Evolutionary conservation across 2,797 vertebrate species (phyloP), one percentile per base, ranked within the genome.

Genomic region (Leptoclinus maculatus): DNA sequence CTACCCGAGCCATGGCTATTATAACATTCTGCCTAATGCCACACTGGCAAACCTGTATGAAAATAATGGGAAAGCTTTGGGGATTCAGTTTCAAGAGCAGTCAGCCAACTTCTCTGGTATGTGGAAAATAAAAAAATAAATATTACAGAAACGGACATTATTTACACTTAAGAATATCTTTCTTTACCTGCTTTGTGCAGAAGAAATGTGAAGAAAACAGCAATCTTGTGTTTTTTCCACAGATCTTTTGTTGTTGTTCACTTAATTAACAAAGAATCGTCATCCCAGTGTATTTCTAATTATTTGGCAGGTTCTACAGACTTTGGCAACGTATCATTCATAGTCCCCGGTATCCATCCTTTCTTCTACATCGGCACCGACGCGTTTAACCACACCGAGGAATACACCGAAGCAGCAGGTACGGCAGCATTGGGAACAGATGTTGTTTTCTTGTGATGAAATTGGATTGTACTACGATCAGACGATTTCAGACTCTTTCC

Each of bases 331-430:
- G 94, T 97, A 49, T 96, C 95, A 2, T 96, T 93, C 92, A 75
- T 94, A 43, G 92, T 96, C 68, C 97, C 96, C 74, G 96, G 96
- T 23, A 94, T 98, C 91, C 97, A 97, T 86, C 94, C 96, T 2
- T 97, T 97, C 87, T 97, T 98, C 92, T 95, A 95, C 89, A 97
- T 97, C 87, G 92, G 96, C 53, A 95, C 96, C 0, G 86, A 95
- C 27, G 96, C 96, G 0, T 67, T 97, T 66, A 98, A 97, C 86
- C 97, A 97, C 88, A 97, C 97, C 0, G 94, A 96, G 91, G 94
- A 97, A 59, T 98, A 97, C 73, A 94, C 96, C 3, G 86, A 90
- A 89, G 97, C 97, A 83, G 96, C 96, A 82, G 96, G 97, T 97
- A 89, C 4, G 12, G 25, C 34, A 66, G 58, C 60, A 1, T 5